Evolutionary conservation across 2,797 vertebrate genomes (phyloP).

Genomic region (Gymnoscopelus braueri): DNA sequence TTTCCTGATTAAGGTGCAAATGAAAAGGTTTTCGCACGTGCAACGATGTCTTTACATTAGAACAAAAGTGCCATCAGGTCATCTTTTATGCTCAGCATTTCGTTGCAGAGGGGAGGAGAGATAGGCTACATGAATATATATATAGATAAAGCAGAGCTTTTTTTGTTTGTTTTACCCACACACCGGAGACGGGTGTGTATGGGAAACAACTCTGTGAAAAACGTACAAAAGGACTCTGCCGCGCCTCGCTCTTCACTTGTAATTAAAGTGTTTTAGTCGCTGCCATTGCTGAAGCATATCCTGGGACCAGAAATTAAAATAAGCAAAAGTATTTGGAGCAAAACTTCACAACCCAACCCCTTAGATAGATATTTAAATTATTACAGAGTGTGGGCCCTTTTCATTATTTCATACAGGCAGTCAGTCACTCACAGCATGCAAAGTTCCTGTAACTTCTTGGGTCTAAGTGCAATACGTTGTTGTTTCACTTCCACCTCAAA

Average conservation of each 20-base stretch:
- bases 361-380: no score
- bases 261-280: constrained; percentile 24
- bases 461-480: constrained; percentile 5
- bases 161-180: neutral
- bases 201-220: constrained; percentile 27
- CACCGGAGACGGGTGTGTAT: constrained; percentile 13
- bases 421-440: constrained; percentile 36
- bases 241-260: constrained; percentile 12
- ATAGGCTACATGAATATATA: no score
- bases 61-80: neutral
- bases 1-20: no score
- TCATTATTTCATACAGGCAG: neutral
- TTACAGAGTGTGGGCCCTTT: neutral
- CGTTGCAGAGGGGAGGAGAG: constrained; percentile 7
- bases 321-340: no score
- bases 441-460: constrained; percentile 28
- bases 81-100: neutral
- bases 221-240: constrained; percentile 23
- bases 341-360: no score
- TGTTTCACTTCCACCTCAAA: neutral
- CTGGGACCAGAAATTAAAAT: neutral
- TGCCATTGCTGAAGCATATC: neutral
- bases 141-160: neutral
- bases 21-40: no score
- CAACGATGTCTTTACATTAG: no score